Percentiles rank a stretch among this genome's conserved stretches.
Evolutionary conservation across 2,797 vertebrate genomes (phyloP).

Genomic region (Ceyx erithaca): DNA sequence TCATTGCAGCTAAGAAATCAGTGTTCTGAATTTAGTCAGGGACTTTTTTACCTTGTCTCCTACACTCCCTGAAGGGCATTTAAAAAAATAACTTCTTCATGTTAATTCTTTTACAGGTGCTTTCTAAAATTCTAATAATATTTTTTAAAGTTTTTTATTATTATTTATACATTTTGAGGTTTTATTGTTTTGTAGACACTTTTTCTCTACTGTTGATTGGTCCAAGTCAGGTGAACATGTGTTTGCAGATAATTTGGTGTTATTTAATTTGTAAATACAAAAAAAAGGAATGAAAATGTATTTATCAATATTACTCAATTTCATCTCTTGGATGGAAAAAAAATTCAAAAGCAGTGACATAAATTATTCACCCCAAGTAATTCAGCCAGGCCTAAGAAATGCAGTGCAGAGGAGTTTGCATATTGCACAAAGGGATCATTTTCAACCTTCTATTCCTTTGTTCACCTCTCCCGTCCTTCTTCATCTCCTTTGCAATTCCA

Average conservation of each 20-base stretch:
- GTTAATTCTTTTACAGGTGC: rapidly evolving
- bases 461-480: slow-evolving; percentile 26
- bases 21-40: not conserved
- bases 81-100: not conserved
- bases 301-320: not conserved
- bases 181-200: not conserved
- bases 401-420: not conserved
- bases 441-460: slow-evolving; percentile 31
- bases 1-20: not conserved
- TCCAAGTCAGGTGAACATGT: not conserved
- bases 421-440: slow-evolving; percentile 39
- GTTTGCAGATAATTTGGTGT: not conserved
- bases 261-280: not conserved
- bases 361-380: slow-evolving; percentile 12
- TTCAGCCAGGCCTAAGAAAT: not conserved
- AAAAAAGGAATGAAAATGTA: not conserved
- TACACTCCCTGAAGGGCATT: not conserved
- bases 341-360: not conserved
- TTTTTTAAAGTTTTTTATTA: not conserved
- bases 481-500: slow-evolving; percentile 56
- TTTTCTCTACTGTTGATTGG: not conserved
- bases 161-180: not conserved
- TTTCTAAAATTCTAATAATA: not conserved
- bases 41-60: not conserved
- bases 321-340: not conserved